These are phyloP conservation scores for Onychomys arenicola DNA, from an alignment of 2,797 vertebrate species.

Conservation along the genomic window DNA sequence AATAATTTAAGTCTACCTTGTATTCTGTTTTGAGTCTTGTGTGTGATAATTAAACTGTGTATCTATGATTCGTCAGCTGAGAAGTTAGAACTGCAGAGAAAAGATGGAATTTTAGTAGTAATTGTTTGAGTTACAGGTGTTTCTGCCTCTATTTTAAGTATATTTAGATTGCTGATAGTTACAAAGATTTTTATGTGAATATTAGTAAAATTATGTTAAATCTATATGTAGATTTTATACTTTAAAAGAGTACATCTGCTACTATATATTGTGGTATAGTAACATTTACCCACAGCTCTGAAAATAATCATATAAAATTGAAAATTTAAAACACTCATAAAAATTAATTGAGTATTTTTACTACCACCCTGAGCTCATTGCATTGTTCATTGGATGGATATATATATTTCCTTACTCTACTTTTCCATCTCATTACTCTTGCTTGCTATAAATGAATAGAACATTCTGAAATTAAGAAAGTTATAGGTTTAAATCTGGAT, in stretches of 20 bases:
- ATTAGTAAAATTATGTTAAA: conserved; percentile 74
- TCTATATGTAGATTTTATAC: conserved; percentile 66
- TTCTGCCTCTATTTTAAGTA: background rate
- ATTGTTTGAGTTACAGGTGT: background rate
- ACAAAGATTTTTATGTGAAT: conserved; percentile 70
- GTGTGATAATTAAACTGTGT: conserved; percentile 13
- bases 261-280: background rate
- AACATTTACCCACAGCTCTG: conserved; percentile 43
- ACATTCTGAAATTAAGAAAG: background rate
- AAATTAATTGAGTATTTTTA: conserved; percentile 73
- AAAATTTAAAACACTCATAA: conserved; percentile 70
- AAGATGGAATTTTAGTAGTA: background rate
- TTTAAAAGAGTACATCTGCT: conserved; percentile 59
- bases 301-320: conserved; percentile 53
- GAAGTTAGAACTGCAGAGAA: conserved; percentile 5
- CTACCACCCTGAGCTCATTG: conserved; percentile 1
- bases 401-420: background rate
- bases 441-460: background rate
- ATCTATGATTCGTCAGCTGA: background rate
- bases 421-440: conserved; percentile 42
- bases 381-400: background rate
- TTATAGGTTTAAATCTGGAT: background rate
- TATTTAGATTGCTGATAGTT: conserved; percentile 65
- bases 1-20: background rate
- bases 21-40: background rate